Evolutionary conservation across 2,797 vertebrate genomes (phyloP).

Genomic region (Falco rusticolus): DNA sequence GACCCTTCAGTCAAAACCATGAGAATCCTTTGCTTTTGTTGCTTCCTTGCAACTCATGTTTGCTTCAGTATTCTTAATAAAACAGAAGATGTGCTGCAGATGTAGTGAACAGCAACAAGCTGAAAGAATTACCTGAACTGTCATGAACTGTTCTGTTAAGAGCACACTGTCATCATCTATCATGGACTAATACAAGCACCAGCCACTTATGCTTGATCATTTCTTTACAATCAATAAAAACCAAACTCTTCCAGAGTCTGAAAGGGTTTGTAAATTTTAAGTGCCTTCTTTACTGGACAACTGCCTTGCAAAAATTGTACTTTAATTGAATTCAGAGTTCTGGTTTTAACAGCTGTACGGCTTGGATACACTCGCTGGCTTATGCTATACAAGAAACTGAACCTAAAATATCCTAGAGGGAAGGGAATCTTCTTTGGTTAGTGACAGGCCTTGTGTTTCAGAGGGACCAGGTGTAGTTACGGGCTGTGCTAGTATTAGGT

Average conservation of each 20-base stretch:
- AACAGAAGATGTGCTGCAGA: neutral
- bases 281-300: neutral
- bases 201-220: neutral
- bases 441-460: neutral
- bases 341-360: neutral
- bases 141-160: neutral
- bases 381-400: neutral
- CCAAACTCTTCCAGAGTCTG: neutral
- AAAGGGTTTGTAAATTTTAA: neutral
- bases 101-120: neutral
- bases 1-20: neutral
- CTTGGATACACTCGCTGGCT: neutral
- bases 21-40: neutral
- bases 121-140: neutral
- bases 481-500: neutral
- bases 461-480: neutral
- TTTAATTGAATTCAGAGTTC: neutral
- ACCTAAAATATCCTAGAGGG: neutral
- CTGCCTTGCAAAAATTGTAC: neutral
- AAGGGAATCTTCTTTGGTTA: neutral
- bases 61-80: neutral
- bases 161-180: neutral
- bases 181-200: neutral
- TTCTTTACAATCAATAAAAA: slow-evolving; percentile 43
- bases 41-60: neutral